phyloP scores from a whole-genome alignment of 2,797 vertebrate species.

The Nannoperca obscura region DNA sequence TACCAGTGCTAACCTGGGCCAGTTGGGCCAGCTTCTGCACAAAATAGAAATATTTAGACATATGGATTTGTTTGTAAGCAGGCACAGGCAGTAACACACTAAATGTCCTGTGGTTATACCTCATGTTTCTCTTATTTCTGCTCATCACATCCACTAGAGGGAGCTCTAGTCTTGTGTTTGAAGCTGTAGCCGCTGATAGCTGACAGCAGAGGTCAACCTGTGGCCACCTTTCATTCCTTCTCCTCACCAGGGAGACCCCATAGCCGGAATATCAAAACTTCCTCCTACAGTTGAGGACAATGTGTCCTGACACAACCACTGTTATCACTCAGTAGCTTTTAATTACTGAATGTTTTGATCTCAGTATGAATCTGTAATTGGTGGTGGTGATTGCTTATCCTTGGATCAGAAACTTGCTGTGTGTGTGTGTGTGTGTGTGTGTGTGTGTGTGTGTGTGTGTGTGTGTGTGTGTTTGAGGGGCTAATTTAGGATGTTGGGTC shows the following conservation, averaged over 20 bases:
- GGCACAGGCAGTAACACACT: not conserved
- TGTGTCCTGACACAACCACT: slow-evolving; percentile 1
- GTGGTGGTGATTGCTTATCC: slow-evolving; percentile 34
- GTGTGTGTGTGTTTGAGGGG: not conserved
- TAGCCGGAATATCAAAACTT: slow-evolving; percentile 5
- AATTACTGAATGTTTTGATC: slow-evolving; percentile 36
- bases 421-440: not conserved
- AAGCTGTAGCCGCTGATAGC: not conserved
- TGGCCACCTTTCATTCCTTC: not conserved
- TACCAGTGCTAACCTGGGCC: too few species aligned
- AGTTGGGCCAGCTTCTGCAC: too few species aligned
- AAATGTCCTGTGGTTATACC: not conserved
- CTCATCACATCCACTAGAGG: slow-evolving; percentile 34
- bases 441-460: slow-evolving; percentile 1
- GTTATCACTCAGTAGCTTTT: slow-evolving; percentile 59
- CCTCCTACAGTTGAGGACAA: slow-evolving; percentile 8
- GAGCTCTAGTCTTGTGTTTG: slow-evolving; percentile 13
- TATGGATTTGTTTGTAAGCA: not conserved
- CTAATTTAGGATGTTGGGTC: not conserved
- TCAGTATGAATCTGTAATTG: slow-evolving; percentile 8
- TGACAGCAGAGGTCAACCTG: slow-evolving; percentile 56
- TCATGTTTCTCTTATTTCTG: not conserved
- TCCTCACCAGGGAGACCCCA: not conserved
- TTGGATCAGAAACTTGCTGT: slow-evolving; percentile 16
- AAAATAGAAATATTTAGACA: too few species aligned